phyloP scores from a whole-genome alignment of 1,140 invertebrate species.

The Gyrodactylus salaris region DNA sequence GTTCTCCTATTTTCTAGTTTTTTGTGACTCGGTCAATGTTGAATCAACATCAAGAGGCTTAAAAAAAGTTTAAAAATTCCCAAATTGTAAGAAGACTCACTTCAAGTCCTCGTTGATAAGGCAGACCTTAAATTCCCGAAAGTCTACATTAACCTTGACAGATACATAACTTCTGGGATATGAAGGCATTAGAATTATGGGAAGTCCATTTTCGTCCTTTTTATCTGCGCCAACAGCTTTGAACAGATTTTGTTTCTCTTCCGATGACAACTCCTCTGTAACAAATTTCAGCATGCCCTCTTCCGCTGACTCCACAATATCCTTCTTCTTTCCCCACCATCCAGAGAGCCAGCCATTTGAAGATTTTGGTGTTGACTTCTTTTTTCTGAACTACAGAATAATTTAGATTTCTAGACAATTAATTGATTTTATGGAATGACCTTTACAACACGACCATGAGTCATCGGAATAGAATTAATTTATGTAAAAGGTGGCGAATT shows the following conservation, averaged over 20 bases:
- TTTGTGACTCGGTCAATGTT: too few relatives aligned
- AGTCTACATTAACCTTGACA: not conserved
- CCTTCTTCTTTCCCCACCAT: not conserved
- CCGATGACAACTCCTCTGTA: not conserved
- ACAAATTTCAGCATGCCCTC: not conserved
- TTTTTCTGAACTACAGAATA: not conserved
- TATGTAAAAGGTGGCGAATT: too few relatives aligned
- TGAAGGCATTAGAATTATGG: not conserved
- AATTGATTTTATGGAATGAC: too few relatives aligned
- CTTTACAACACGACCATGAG: too few relatives aligned
- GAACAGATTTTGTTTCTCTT: not conserved
- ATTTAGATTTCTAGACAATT: too few relatives aligned
- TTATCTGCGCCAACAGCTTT: not conserved
- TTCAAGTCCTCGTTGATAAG: not conserved
- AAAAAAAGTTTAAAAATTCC: too few relatives aligned
- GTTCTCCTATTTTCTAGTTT: too few relatives aligned
- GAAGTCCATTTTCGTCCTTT: not conserved
- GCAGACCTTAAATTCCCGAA: not conserved
- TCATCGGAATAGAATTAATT: too few relatives aligned
- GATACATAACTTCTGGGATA: not conserved
- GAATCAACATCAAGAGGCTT: too few relatives aligned
- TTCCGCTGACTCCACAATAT: not conserved
- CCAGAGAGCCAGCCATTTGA: not conserved
- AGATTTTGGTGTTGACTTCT: not conserved
- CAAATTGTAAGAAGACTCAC: not conserved